These are phyloP conservation scores for Neodiprion pinetum DNA, from an alignment of 1,140 invertebrate genomes.

Conservation along the genomic window DNA sequence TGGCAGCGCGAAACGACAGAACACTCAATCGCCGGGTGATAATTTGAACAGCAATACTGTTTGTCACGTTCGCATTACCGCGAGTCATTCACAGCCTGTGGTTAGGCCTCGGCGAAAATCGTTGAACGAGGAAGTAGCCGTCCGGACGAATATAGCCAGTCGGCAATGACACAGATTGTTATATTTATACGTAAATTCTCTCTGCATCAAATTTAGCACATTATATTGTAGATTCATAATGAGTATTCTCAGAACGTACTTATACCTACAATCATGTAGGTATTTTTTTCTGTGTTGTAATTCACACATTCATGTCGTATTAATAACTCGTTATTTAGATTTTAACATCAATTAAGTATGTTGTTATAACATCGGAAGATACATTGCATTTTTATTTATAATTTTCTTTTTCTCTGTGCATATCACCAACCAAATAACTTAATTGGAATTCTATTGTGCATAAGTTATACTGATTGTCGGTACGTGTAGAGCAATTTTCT, in stretches of 20 bases:
- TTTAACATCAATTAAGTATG: background rate
- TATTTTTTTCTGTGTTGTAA: background rate
- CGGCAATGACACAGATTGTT: background rate
- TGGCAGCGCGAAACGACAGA: slow-evolving; percentile 4
- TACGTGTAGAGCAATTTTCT: too few species aligned
- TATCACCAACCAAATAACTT: too few species aligned
- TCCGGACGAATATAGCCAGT: background rate
- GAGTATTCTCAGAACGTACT: background rate
- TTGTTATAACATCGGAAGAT: background rate
- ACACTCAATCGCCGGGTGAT: slow-evolving; percentile 22
- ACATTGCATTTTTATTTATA: too few species aligned
- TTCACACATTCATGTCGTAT: background rate
- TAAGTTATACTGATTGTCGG: too few species aligned
- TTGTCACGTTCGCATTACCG: slow-evolving; percentile 56
- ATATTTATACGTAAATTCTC: background rate
- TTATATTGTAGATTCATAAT: background rate
- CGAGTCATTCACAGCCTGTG: slow-evolving; percentile 40
- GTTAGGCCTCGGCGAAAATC: background rate
- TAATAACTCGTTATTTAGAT: background rate
- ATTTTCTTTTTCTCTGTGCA: too few species aligned
- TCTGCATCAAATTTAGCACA: background rate
- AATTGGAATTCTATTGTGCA: too few species aligned
- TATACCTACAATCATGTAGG: background rate
- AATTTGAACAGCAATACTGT: slow-evolving; percentile 48
- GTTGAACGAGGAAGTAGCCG: background rate